Evolutionary conservation across 2,888 invertebrate species (phyloP).

Genomic region (Drosophila kanekoi): DNA sequence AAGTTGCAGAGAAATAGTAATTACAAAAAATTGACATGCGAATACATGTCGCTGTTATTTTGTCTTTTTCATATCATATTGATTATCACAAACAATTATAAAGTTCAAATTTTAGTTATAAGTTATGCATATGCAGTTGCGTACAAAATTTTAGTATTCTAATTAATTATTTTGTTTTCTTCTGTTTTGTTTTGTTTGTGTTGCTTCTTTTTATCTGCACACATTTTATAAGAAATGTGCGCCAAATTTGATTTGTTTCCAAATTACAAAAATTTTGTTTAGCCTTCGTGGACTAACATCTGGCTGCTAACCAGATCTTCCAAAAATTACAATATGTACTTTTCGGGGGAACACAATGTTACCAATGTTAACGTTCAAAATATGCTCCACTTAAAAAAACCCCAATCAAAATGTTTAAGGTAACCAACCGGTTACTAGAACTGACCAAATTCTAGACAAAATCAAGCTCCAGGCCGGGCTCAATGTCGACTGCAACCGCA

Average conservation of each 20-base stretch:
- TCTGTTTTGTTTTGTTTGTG: constrained; percentile 9
- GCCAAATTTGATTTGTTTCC: constrained; percentile 60
- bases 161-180: constrained; percentile 49
- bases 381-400: constrained; percentile 49
- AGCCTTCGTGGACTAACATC: constrained; percentile 37
- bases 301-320: constrained; percentile 37
- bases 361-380: constrained; percentile 21
- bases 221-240: constrained; percentile 55
- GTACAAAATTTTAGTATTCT: constrained; percentile 75
- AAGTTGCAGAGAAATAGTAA: constrained; percentile 72
- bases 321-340: constrained; percentile 46
- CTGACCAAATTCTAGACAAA: constrained; percentile 76
- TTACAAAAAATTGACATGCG: constrained; percentile 65
- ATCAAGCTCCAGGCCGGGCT: constrained; percentile 83
- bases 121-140: constrained; percentile 68
- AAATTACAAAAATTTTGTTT: constrained; percentile 63
- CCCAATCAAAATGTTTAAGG: constrained; percentile 48
- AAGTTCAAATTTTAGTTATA: constrained; percentile 76
- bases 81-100: constrained; percentile 80
- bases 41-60: constrained; percentile 15
- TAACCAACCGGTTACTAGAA: constrained; percentile 10
- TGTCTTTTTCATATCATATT: constrained; percentile 47
- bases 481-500: constrained; percentile 84
- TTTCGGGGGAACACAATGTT: constrained; percentile 29
- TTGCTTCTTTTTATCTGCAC: constrained; percentile 6